Base-by-base conservation (phyloP, 1,140 invertebrate genomes). In the Leptopilina boulardi region DNA sequence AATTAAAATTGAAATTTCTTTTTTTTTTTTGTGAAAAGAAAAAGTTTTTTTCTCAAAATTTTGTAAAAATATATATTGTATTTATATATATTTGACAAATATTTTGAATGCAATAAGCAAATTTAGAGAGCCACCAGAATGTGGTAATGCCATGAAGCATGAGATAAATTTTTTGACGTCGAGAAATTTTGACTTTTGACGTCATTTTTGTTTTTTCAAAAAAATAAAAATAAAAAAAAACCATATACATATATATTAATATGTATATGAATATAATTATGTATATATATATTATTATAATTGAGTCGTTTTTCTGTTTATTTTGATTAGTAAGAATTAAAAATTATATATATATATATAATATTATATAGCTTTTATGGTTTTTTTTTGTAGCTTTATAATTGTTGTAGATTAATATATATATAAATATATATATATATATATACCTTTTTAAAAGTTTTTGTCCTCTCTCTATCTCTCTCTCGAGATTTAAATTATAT, bases 91-190 rank as follows among this genome's bases (percentile, higher is more conserved):
- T 42, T 42, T 42, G 41, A 26, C 1, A 41, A 23, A 10, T 9
- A 42, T 41, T 6, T 13, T 6, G 18, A 21, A 72, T 71, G 41
- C 23, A 78, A 38, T 42, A 13, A 71, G 82, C 84, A 85, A 83
- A 88, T 89, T 90, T 89, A 74, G 84, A 90, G 88, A 89, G 79
- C 87, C 88, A 89, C 84, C 89, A 90, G 85, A 87, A 89, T 89
- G 86, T 89, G 84, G 84, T 89, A 89, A 89, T 90, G 86, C 83
- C 86, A 89, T 89, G 88, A 89, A 91, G 89, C 89, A 91, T 91
- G 89, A 86, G 80, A 83, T 87, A 77, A 34, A 71, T 76, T 71
- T 71, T 23, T 51, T 18, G 59, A 66, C 59, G 59, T n/a, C 59
- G 59, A 30, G 15, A 30, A 66, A 66, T 23, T 66, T 23, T 66